Conservation (phyloP, 2,797 vertebrate genomes). For the Urocyon cinereoargenteus region DNA sequence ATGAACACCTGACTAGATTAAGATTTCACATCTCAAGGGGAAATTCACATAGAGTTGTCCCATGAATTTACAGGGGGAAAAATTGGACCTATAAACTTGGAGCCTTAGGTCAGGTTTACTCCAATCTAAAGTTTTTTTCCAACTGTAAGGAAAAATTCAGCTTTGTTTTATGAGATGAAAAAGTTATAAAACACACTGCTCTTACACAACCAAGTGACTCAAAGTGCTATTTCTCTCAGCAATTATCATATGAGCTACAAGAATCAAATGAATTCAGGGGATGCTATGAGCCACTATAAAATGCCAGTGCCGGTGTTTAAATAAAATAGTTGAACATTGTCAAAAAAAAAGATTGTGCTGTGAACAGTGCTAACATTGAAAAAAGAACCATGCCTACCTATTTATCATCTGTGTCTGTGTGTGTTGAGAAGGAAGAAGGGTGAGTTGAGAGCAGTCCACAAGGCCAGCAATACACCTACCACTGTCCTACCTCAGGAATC, state of each 20-base stretch:
- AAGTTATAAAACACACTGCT: constrained; percentile 72
- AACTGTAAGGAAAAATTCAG: constrained; percentile 60
- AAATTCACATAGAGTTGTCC: constrained; percentile 43
- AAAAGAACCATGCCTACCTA: neutral
- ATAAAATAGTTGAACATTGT: constrained; percentile 35
- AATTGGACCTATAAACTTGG: constrained; percentile 65
- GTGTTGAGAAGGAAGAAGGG: neutral
- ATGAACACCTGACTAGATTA: constrained; percentile 65
- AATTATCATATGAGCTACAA: constrained; percentile 66
- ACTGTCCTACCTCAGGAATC: neutral
- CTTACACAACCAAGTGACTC: constrained; percentile 72
- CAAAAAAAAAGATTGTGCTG: neutral
- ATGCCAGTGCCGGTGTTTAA: neutral
- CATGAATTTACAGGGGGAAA: constrained; percentile 57
- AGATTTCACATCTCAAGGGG: constrained; percentile 63
- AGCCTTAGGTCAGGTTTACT: constrained; percentile 68
- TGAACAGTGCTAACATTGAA: constrained; percentile 28
- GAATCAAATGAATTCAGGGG: constrained; percentile 51
- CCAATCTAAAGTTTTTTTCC: constrained; percentile 61
- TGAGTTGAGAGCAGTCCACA: neutral
- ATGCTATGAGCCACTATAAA: neutral
- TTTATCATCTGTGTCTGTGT: neutral
- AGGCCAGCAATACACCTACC: neutral
- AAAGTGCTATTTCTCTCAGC: constrained; percentile 65
- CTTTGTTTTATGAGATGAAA: constrained; percentile 76